phyloP scores from a whole-genome alignment of 2,888 invertebrate species.

The Chaetogeoica ovagalla region DNA sequence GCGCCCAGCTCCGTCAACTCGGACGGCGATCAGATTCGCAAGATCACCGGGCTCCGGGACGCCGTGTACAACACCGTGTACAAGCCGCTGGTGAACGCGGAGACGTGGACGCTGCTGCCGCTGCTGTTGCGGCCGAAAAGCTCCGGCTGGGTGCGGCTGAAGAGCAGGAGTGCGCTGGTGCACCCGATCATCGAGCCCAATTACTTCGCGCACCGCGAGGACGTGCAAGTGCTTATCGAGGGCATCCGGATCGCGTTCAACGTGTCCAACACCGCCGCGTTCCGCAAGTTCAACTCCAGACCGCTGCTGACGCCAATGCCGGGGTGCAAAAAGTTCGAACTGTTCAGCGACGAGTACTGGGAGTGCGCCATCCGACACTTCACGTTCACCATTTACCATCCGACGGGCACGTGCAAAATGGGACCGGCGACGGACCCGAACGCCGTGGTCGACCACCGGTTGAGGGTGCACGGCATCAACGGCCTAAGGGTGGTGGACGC shows the following conservation, averaged over 20 bases:
- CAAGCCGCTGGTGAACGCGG: conserved; percentile 75
- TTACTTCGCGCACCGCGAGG: conserved; percentile 84
- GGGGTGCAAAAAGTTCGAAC: conserved; percentile 72
- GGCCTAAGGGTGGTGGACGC: conserved; percentile 80
- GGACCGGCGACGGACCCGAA: conserved; percentile 74
- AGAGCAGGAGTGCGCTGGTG: conserved; percentile 77
- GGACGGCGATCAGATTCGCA: conserved; percentile 78
- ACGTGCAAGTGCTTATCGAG: conserved; percentile 76
- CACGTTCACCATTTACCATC: conserved; percentile 81
- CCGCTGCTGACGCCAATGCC: conserved; percentile 81
- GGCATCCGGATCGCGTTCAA: conserved; percentile 83
- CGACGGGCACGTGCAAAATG: conserved; percentile 84
- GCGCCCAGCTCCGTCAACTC: conserved; percentile 82
- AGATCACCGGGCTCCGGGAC: conserved; percentile 75
- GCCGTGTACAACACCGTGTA: conserved; percentile 83
- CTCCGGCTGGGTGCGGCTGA: conserved; percentile 81
- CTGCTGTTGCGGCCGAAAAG: conserved; percentile 82
- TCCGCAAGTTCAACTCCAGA: conserved; percentile 77
- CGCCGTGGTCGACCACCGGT: conserved; percentile 78
- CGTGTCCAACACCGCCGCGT: conserved; percentile 77
- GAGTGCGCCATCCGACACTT: conserved; percentile 81
- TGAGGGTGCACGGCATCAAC: conserved; percentile 77
- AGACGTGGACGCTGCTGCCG: conserved; percentile 84
- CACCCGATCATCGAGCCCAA: conserved; percentile 88
- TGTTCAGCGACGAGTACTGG: conserved; percentile 75